phyloP scores from a whole-genome alignment of 2,888 invertebrate genomes.

The Spilosoma lubricipeda region DNA sequence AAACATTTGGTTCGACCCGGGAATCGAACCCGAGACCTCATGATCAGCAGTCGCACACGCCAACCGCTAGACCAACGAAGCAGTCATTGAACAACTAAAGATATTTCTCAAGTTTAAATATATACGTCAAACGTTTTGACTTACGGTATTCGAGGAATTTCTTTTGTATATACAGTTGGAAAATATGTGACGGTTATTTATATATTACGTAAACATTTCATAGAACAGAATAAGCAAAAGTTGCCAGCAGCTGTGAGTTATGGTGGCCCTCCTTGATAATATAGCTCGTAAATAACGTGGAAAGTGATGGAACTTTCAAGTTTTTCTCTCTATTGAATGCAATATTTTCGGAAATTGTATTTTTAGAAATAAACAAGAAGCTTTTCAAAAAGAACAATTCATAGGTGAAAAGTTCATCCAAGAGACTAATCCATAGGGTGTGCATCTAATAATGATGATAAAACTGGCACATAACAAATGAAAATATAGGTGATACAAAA shows the following conservation, averaged over 20 bases:
- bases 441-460: too few relatives aligned
- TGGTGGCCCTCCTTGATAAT: conserved; percentile 1
- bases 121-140: not conserved
- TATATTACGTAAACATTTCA: not conserved
- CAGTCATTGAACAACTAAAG: not conserved
- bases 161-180: not conserved
- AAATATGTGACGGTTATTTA: not conserved
- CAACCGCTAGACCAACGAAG: too few relatives aligned
- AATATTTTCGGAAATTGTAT: not conserved
- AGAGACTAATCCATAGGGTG: too few relatives aligned
- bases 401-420: too few relatives aligned
- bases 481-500: too few relatives aligned
- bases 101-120: conserved; percentile 3
- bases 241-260: not conserved
- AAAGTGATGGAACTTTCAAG: not conserved
- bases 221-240: not conserved
- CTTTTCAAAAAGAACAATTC: not conserved
- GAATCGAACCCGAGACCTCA: too few relatives aligned
- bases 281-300: not conserved
- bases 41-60: too few relatives aligned
- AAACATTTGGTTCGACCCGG: too few relatives aligned
- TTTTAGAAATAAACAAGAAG: not conserved
- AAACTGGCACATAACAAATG: too few relatives aligned
- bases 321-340: not conserved
- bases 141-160: not conserved